Evolutionary conservation across 2,888 invertebrate species (phyloP).

Genomic region (Cynaeus angustus): DNA sequence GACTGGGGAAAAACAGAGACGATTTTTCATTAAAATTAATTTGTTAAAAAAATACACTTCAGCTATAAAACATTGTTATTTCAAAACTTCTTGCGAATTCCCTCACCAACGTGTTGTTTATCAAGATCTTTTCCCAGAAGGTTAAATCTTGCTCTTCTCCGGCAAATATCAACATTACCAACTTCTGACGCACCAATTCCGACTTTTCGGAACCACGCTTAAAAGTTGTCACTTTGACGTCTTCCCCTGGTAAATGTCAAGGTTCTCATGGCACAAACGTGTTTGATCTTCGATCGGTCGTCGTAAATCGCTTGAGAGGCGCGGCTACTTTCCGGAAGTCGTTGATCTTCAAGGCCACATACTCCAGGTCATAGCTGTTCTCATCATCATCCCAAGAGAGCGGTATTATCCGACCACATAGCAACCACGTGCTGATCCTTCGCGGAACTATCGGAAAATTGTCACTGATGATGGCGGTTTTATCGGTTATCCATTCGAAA

Average conservation of each 20-base stretch:
- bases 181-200: conserved; percentile 4
- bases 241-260: conserved; percentile 38
- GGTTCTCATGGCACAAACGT: conserved; percentile 35
- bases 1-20: no score
- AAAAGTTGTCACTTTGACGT: conserved; percentile 38
- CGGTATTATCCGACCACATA: conserved; percentile 52
- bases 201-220: not conserved
- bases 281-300: conserved; percentile 39
- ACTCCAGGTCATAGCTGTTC: conserved; percentile 60
- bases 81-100: not conserved
- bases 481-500: not conserved
- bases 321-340: conserved; percentile 66
- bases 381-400: conserved; percentile 54
- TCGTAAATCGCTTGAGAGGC: conserved; percentile 54
- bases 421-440: conserved; percentile 55
- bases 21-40: no score
- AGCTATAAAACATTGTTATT: no score
- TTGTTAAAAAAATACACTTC: no score
- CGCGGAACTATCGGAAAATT: conserved; percentile 2
- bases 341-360: conserved; percentile 62
- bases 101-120: no score
- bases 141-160: no score
- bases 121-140: not conserved
- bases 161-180: not conserved
- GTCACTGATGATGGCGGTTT: not conserved